Percentiles rank a stretch among this genome's conserved stretches.
These are phyloP conservation scores for Theristus sp. DNA, from an alignment of 2,888 invertebrate genomes.

Conservation along the genomic window DNA sequence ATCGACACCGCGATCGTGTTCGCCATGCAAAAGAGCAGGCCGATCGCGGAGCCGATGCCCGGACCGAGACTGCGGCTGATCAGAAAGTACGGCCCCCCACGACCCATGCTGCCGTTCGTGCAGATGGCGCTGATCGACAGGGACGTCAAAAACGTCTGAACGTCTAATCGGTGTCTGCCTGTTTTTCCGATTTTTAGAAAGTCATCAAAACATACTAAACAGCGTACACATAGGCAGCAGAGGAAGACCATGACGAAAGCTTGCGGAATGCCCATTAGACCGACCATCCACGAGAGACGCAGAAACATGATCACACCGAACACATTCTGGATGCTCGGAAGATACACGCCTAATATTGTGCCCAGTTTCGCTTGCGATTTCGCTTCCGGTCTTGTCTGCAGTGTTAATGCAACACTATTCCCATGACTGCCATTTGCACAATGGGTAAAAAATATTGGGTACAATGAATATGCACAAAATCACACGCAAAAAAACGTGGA, in stretches of 20 bases:
- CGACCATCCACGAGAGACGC: constrained; percentile 91
- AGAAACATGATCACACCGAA: constrained; percentile 96
- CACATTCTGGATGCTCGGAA: constrained; percentile 95
- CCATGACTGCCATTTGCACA: too few relatives aligned
- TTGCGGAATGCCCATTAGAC: constrained; percentile 76
- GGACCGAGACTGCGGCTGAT: constrained; percentile 76
- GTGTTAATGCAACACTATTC: too few relatives aligned
- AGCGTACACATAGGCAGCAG: constrained; percentile 31
- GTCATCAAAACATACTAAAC: too few relatives aligned
- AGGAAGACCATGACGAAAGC: constrained; percentile 78
- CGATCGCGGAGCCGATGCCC: constrained; percentile 96
- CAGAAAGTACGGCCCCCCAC: constrained; percentile 93
- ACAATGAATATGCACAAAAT: too few relatives aligned
- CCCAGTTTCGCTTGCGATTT: constrained; percentile 83
- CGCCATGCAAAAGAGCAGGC: constrained; percentile 88
- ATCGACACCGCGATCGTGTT: constrained; percentile 90
- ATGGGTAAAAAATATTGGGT: too few relatives aligned
- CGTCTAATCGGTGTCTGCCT: too few relatives aligned
- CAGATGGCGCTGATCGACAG: constrained; percentile 98
- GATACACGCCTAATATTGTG: constrained; percentile 81
- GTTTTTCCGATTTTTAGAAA: too few relatives aligned
- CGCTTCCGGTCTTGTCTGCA: too few relatives aligned
- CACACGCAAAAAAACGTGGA: too few relatives aligned
- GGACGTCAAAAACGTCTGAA: constrained; percentile 36
- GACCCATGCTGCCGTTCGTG: constrained; percentile 86